Evolutionary conservation across 2,113 vertebrate genomes (phyloP), one percentile per base, ranked within the genome.

Genomic region (Acanthisitta chloris): DNA sequence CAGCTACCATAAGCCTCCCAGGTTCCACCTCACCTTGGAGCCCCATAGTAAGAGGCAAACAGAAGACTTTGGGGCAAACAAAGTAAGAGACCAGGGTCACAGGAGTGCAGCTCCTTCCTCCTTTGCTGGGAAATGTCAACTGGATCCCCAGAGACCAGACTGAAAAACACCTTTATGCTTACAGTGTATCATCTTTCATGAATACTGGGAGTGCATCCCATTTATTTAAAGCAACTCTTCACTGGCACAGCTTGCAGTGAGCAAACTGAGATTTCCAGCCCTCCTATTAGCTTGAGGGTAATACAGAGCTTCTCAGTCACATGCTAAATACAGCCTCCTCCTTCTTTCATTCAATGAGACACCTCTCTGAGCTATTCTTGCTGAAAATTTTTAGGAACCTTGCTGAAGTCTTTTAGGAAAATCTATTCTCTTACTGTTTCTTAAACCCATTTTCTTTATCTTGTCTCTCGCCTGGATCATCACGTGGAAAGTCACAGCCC

Each of bases 11-110:
- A 21, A 52, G 18, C 6, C 10, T 33, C 38, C 7, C 48, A 38
- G 26, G 14, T 81, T n/a, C 62, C 1, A 0, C 15, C 49, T 77
- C 2, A 2, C 13, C 28, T 23, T 1, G 3, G 13, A 85, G 31
- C 64, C 26, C 55, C 57, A 19, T 38, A 46, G 51, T 0, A 3
- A 72, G 42, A 80, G 21, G 13, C 4, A 69, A 85, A 14, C 7
- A 62, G 42, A 38, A 59, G 45, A 72, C 40, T 91, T 78, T 2
- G 31, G 18, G 65, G 8, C 43, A 69, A 90, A 59, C 17, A 38
- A 73, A 73, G 48, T 23, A 73, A 74, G 61, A 84, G 10, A 9
- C 14, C 1, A 1, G 20, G 11, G 36, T 12, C 78, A 43, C 18
- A 57, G 40, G 14, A 58, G 4, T 4, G 10, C 17, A 79, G 5